A percentile compares a stretch with the other conserved stretches of the same genome.
phyloP scores from a whole-genome alignment of 2,888 invertebrate genomes.

The Gymnoscelis rufifasciata region DNA sequence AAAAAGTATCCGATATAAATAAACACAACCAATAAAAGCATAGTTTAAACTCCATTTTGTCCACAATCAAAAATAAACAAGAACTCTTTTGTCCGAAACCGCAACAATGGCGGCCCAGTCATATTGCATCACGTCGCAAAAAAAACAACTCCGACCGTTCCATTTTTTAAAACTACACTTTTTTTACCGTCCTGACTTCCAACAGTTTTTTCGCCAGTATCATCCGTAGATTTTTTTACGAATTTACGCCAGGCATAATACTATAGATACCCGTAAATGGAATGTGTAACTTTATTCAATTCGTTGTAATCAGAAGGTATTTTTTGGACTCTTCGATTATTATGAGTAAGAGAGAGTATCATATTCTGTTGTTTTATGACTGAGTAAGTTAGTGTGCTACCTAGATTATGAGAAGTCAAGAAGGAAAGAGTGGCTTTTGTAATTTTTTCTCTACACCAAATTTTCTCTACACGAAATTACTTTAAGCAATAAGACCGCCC shows the following conservation, averaged over 20 bases:
- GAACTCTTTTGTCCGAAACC: constrained; percentile 25
- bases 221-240: constrained; percentile 42
- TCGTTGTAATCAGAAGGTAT: too few relatives aligned
- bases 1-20: not conserved
- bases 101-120: constrained; percentile 36
- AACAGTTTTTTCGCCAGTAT: constrained; percentile 41
- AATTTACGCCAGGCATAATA: constrained; percentile 64
- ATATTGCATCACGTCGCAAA: constrained; percentile 34
- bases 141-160: constrained; percentile 36
- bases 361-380: too few relatives aligned
- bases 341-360: too few relatives aligned
- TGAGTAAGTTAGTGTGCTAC: too few relatives aligned
- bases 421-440: too few relatives aligned
- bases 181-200: constrained; percentile 42
- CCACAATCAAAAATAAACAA: constrained; percentile 14
- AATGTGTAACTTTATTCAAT: constrained; percentile 41
- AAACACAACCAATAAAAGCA: not conserved
- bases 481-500: too few relatives aligned
- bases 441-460: too few relatives aligned
- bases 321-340: too few relatives aligned
- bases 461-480: too few relatives aligned
- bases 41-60: constrained; percentile 4
- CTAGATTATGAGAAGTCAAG: too few relatives aligned
- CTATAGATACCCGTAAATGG: constrained; percentile 69
- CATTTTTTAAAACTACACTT: constrained; percentile 43